Evolutionary conservation across 2,797 vertebrate species (phyloP).

Genomic region (Tapirus indicus): DNA sequence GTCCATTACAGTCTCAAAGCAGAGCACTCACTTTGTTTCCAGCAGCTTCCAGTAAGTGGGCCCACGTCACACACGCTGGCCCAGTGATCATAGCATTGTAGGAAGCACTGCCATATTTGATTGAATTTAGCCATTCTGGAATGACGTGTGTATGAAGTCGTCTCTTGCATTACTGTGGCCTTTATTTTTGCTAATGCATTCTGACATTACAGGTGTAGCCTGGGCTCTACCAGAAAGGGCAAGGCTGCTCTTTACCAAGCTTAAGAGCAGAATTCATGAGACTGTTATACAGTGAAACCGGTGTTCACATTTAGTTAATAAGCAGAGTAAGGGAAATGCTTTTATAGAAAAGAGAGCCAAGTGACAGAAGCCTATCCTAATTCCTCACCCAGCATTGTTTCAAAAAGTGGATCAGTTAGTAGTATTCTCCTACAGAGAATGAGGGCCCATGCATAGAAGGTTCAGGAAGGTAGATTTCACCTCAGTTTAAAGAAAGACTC

Average conservation of each 20-base stretch:
- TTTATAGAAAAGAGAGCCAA: constrained; percentile 22
- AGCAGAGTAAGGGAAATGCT: constrained; percentile 65
- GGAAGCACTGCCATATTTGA: constrained; percentile 78
- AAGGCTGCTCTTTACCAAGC: constrained; percentile 59
- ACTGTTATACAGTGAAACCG: constrained; percentile 35
- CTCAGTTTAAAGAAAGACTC: constrained; percentile 23
- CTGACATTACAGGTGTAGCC: constrained; percentile 75
- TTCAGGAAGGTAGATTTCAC: constrained; percentile 44
- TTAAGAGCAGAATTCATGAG: constrained; percentile 70
- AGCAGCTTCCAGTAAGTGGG: constrained; percentile 82
- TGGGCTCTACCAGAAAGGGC: constrained; percentile 71
- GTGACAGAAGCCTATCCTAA: constrained; percentile 11
- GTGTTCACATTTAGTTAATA: constrained; percentile 62
- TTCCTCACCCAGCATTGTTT: constrained; percentile 60
- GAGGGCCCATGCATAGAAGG: neutral
- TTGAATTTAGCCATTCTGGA: constrained; percentile 79
- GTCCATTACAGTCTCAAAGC: constrained; percentile 64
- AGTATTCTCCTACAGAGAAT: neutral
- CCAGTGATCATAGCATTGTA: constrained; percentile 47
- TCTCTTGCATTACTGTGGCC: constrained; percentile 76
- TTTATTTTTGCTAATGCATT: constrained; percentile 82
- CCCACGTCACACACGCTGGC: constrained; percentile 65
- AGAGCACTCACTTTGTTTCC: constrained; percentile 60
- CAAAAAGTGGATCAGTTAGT: neutral
- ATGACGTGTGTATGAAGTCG: constrained; percentile 75